Conservation (phyloP, 2,113 vertebrate genomes). For the Clinocottus analis region DNA sequence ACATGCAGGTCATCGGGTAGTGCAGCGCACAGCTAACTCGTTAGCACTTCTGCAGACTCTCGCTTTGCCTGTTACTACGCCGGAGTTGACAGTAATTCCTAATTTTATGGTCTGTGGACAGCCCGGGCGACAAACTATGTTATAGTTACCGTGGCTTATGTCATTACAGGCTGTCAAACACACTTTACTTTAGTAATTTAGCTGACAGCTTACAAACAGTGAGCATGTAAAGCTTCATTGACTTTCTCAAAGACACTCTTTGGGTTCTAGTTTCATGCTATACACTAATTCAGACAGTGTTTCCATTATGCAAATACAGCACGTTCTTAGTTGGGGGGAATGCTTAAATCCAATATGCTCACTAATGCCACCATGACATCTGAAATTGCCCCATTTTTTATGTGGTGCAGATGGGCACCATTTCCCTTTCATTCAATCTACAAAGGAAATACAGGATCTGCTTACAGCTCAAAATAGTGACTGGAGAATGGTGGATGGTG, state of each 20-base stretch:
- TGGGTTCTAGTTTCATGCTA: slow-evolving; percentile 1
- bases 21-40: slow-evolving; percentile 4
- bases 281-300: slow-evolving; percentile 16
- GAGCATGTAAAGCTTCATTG: slow-evolving; percentile 50
- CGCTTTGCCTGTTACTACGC: slow-evolving; percentile 21
- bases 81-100: slow-evolving; percentile 47
- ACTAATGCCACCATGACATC: slow-evolving; percentile 17
- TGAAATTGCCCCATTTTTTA: slow-evolving; percentile 20
- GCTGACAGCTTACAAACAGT: slow-evolving; percentile 41
- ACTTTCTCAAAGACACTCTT: slow-evolving; percentile 13
- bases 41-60: slow-evolving; percentile 31
- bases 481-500: neutral
- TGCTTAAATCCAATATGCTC: neutral
- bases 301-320: slow-evolving; percentile 32
- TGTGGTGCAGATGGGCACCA: neutral
- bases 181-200: slow-evolving; percentile 37
- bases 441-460: slow-evolving; percentile 1
- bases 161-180: slow-evolving; percentile 65
- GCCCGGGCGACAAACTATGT: slow-evolving; percentile 34
- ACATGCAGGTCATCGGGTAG: slow-evolving; percentile 6
- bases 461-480: neutral
- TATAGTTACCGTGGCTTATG: slow-evolving; percentile 62
- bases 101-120: slow-evolving; percentile 56
- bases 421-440: slow-evolving; percentile 28
- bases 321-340: slow-evolving; percentile 1